Conservation (phyloP, 2,888 invertebrate genomes). For the Leistus spinibarbis region DNA sequence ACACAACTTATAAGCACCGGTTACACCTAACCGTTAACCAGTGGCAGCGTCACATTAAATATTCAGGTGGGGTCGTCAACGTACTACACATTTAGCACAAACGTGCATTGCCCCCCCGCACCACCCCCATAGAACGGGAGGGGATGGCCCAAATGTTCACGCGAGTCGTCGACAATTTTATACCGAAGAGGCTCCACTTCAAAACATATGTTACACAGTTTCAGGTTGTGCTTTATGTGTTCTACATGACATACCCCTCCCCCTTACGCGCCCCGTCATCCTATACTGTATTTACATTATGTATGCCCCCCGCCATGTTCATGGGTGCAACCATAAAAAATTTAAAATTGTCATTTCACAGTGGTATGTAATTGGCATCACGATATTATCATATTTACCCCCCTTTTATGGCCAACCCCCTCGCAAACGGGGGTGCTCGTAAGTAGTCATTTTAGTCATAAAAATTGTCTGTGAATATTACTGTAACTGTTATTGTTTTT, state of each 20-base stretch:
- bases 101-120: no score
- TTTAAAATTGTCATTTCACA: neutral
- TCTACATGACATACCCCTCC: constrained; percentile 55
- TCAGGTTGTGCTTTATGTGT: constrained; percentile 57
- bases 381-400: neutral
- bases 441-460: neutral
- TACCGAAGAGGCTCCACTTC: constrained; percentile 57
- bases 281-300: neutral
- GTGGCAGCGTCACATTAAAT: neutral
- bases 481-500: no score
- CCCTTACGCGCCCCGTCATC: constrained; percentile 42
- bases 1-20: neutral
- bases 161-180: constrained; percentile 57
- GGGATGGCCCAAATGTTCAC: neutral
- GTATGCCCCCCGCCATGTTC: neutral
- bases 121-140: neutral
- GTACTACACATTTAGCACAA: neutral
- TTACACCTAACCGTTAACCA: neutral
- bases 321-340: neutral
- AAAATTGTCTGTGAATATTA: neutral
- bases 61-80: neutral
- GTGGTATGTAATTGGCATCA: neutral
- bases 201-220: constrained; percentile 58
- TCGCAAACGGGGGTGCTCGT: neutral
- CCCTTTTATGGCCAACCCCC: neutral